Evolutionary conservation across 1,140 invertebrate species (phyloP), one percentile per base, ranked within the genome.

Genomic region (Macrocentrus cingulum): DNA sequence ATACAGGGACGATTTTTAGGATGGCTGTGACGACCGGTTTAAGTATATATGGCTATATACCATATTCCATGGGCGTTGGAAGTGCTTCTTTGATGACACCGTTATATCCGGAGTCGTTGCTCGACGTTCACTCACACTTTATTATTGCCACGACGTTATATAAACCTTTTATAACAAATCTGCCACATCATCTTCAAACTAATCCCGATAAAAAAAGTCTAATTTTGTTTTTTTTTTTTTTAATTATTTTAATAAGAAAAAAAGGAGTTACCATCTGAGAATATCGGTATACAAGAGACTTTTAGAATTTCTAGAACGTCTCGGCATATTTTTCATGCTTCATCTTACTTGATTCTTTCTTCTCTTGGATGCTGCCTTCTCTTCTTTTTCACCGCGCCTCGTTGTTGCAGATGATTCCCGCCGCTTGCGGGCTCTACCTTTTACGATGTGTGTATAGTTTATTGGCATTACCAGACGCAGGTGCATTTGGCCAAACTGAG

Each of bases 251-350:
- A n/a, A n/a, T n/a, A n/a, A n/a, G n/a, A 9, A 42, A 18, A 34
- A 63, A 66, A 65, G 62, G 60, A 60, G 65, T 63, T 63, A 63
- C 49, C 60, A 64, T 58, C 65, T 32, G 9, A 18, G 32, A 15
- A 5, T 34, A 16, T 34, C n/a, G 8, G 9, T 15, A n/a, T 9
- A 18, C 22, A 34, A 7, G 8, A 1, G 20, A 15, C 15, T 49
- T 58, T 58, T 58, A 57, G 55, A 51, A 51, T 62, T 62, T 55
- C 55, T 48, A 49, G 55, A 62, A 62, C 49, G 53, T 58, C 36
- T 36, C 13, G 15, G 19, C 23, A 34, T 34, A 44, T 39, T 55
- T 55, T 44, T 39, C 25, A 23, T 41, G n/a, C 2, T 39, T n/a
- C 23, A 1, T 59, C 46, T 34, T 16, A 5, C 36, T 34, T 29